These are phyloP conservation scores for Eumaeus atala DNA, from an alignment of 1,140 invertebrate genomes.

Conservation along the genomic window DNA sequence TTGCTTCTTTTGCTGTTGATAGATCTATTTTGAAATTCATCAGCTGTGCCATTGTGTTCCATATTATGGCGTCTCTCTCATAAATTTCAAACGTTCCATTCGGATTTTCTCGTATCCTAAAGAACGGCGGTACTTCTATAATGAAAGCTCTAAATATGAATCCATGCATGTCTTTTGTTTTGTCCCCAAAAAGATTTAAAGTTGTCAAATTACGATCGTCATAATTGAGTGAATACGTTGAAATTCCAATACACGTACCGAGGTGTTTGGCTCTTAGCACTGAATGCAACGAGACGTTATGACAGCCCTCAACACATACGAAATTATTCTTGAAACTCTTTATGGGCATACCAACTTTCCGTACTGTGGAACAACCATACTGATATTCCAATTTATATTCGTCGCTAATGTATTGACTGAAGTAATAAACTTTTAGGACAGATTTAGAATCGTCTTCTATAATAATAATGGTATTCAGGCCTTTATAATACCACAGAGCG, in stretches of 20 bases:
- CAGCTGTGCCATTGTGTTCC: constrained; percentile 46
- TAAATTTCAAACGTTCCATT: constrained; percentile 38
- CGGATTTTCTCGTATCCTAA: constrained; percentile 33
- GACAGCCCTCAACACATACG: constrained; percentile 43
- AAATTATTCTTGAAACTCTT: constrained; percentile 36
- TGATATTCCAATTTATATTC: constrained; percentile 35
- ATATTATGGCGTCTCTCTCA: constrained; percentile 49
- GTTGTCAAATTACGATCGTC: constrained; percentile 17
- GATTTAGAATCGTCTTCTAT: constrained; percentile 35
- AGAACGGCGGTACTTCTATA: constrained; percentile 50
- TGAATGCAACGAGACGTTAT: constrained; percentile 47
- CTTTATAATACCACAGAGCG: constrained; percentile 49
- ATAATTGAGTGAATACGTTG: constrained; percentile 33
- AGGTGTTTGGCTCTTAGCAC: constrained; percentile 41
- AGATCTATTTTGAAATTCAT: constrained; percentile 60
- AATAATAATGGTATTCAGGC: constrained; percentile 44
- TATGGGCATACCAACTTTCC: constrained; percentile 43
- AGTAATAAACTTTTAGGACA: constrained; percentile 33
- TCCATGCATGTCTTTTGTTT: constrained; percentile 49
- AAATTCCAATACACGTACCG: constrained; percentile 54
- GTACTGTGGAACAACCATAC: constrained; percentile 49
- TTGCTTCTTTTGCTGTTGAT: constrained; percentile 28
- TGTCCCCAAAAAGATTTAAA: constrained; percentile 46
- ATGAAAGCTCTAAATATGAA: constrained; percentile 38
- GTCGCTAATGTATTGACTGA: constrained; percentile 43